Evolutionary conservation across 2,888 invertebrate species (phyloP), one percentile per base, ranked within the genome.

Genomic region (Spatulosminthurus flaviceps): DNA sequence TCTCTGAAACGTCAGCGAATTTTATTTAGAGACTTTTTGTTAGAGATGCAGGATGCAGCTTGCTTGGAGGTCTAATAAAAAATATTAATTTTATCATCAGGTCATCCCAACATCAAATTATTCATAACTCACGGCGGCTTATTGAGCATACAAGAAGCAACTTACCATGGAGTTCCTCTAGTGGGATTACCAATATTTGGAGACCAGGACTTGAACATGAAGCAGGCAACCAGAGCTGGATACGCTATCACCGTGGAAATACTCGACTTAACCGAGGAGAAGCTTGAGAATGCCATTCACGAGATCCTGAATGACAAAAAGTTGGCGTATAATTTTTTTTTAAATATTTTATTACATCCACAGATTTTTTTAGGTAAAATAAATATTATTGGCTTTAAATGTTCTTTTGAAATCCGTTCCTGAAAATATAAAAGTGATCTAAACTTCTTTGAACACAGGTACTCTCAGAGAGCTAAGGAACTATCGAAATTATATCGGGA

Each of bases 91-190:
- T 5, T 11, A 9, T 22, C 24, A 24, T 4, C 5, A 69, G 69
- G 69, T 9, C 88, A 91, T 92, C 43, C 61, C 4, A 76, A 74
- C 29, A 78, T 64, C 67, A 94, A 93, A 0, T 90, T 93, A 85
- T 89, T 93, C 85, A 92, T 93, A 24, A 72, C 72, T 11, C 72
- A 72, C 19, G 72, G 72, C 28, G 72, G 72, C 1, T 19, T 72
- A 1, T 24, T 72, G 43, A 72, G 72, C 43, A 72, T 43, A 11
- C 42, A 42, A 24, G 72, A 72, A 69, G 69, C 69, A 1, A 16
- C 69, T 1, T 69, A 69, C 26, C 69, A 69, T 21, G 69, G 69
- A 1, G 69, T 69, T 4, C 69, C 69, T 69, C n/a, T 69, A 28
- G 2, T 73, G 43, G 73, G 73, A 60, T 24, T 73, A 16, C 73